Percentiles rank a stretch among this genome's conserved stretches.
Evolutionary conservation across 2,797 vertebrate genomes (phyloP).

Genomic region (Peromyscus nudipes): DNA sequence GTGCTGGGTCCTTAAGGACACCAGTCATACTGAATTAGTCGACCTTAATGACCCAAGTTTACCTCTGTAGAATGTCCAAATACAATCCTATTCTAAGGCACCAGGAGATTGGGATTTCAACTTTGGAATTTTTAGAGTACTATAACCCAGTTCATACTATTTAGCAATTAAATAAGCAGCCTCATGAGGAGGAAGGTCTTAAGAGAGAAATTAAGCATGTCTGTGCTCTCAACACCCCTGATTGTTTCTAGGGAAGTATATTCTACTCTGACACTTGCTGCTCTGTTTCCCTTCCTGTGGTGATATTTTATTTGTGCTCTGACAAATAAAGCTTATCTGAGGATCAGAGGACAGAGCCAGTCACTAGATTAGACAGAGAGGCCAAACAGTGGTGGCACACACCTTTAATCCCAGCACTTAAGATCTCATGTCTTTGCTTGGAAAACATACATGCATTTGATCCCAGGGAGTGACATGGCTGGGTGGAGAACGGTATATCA

Average conservation of each 20-base stretch:
- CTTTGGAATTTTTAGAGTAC: neutral
- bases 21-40: neutral
- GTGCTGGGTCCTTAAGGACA: neutral
- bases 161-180: neutral
- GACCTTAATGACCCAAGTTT: conserved; percentile 21
- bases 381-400: too few relatives aligned
- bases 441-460: too few relatives aligned
- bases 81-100: conserved; percentile 22
- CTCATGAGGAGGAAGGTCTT: neutral
- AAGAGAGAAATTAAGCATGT: neutral
- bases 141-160: neutral
- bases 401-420: too few relatives aligned
- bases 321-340: too few relatives aligned
- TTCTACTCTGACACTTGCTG: neutral
- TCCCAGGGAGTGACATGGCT: too few relatives aligned
- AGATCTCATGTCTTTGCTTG: too few relatives aligned
- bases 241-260: neutral
- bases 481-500: too few relatives aligned
- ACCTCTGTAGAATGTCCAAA: conserved; percentile 19
- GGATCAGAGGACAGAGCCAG: too few relatives aligned
- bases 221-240: neutral
- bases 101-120: neutral
- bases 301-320: too few relatives aligned
- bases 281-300: conserved; percentile 26
- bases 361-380: too few relatives aligned